A percentile compares a stretch with the other conserved stretches of the same genome.
These are phyloP conservation scores for Callionymus lyra DNA, from an alignment of 2,113 vertebrate species.

Conservation along the genomic window DNA sequence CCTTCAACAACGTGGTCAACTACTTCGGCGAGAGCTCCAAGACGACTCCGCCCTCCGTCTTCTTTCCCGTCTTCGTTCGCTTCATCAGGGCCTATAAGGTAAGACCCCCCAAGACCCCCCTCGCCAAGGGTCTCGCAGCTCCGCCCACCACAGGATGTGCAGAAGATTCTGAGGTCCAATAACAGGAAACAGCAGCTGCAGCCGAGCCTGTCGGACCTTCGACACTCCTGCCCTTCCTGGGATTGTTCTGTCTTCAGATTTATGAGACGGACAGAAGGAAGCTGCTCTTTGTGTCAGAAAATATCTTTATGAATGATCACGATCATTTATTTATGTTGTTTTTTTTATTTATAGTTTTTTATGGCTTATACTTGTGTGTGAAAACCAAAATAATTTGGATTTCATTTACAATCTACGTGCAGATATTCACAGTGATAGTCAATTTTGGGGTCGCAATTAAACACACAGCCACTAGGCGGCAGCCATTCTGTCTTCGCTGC, in stretches of 20 bases:
- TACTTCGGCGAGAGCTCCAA: conserved; percentile 95
- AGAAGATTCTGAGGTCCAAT: conserved; percentile 51
- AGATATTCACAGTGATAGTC: no score
- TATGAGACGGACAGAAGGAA: conserved; percentile 62
- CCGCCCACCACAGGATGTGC: conserved; percentile 52
- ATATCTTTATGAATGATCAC: no score
- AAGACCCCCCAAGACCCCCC: conserved; percentile 11
- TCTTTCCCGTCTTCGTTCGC: conserved; percentile 93
- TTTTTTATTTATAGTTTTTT: no score
- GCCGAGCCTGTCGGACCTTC: no score
- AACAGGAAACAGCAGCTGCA: conserved; percentile 71
- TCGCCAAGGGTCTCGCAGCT: conserved; percentile 20
- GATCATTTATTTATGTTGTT: no score
- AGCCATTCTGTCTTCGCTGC: no score
- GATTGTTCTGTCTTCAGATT: conserved; percentile 68
- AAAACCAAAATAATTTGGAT: no score
- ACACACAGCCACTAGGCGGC: no score
- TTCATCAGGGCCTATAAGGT: conserved; percentile 97
- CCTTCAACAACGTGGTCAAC: conserved; percentile 86
- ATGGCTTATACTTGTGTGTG: no score
- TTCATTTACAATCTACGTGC: no score
- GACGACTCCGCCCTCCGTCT: conserved; percentile 88
- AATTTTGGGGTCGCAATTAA: no score
- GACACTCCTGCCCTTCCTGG: conserved; percentile 61
- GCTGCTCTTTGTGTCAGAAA: conserved; percentile 13